Conservation (phyloP, 2,888 invertebrate genomes). For the Aethes cnicana region DNA sequence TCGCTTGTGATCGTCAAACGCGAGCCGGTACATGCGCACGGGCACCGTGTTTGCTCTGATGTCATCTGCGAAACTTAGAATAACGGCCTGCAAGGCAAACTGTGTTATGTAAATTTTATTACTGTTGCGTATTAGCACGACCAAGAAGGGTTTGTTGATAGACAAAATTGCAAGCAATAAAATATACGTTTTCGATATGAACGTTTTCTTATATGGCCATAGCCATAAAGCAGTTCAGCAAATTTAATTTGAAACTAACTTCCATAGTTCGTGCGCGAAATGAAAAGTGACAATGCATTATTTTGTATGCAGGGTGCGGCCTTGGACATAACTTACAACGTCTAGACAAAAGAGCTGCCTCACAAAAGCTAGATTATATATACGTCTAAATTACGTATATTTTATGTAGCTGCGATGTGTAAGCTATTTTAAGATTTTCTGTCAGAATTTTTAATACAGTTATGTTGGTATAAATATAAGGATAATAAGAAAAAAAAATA, state of each 20-base stretch:
- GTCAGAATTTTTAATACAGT: too few relatives aligned
- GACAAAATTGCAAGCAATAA: neutral
- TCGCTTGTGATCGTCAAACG: neutral
- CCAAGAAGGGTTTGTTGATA: neutral
- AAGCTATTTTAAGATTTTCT: too few relatives aligned
- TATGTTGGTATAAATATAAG: too few relatives aligned
- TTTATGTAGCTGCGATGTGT: too few relatives aligned
- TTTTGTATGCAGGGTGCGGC: constrained; percentile 10
- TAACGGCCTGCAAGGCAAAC: constrained; percentile 17
- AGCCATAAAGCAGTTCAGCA: too few relatives aligned
- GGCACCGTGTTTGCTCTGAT: constrained; percentile 39
- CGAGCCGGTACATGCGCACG: constrained; percentile 23
- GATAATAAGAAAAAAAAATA: too few relatives aligned
- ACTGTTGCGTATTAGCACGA: constrained; percentile 14
- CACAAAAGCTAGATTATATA: too few relatives aligned
- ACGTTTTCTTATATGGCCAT: too few relatives aligned
- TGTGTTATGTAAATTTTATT: constrained; percentile 22
- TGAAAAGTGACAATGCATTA: constrained; percentile 11
- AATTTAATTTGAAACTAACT: neutral
- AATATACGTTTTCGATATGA: too few relatives aligned
- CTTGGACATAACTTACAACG: constrained; percentile 6
- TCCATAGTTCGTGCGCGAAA: constrained; percentile 1
- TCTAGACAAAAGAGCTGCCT: constrained; percentile 22
- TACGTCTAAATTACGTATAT: too few relatives aligned
- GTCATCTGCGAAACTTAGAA: constrained; percentile 48